phyloP scores from a whole-genome alignment of 2,888 invertebrate species.

The Aphrophora alni region DNA sequence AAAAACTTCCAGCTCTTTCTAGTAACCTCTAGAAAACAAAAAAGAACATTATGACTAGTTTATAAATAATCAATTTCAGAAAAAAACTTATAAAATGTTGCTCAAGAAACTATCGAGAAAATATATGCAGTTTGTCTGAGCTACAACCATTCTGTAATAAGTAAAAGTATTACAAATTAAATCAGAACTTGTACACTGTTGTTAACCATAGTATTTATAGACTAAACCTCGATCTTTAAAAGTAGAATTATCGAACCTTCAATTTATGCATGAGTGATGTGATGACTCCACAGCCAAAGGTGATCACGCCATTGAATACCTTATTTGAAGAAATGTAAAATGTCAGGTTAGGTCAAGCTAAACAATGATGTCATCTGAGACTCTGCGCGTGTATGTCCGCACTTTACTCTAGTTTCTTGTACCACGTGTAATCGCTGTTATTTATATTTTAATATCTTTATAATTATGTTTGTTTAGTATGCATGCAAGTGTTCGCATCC shows the following conservation, averaged over 20 bases:
- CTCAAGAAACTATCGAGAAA: no score
- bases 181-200: no score
- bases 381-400: background rate
- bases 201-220: no score
- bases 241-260: background rate
- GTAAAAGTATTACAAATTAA: no score
- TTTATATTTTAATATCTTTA: background rate
- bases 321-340: slow-evolving; percentile 4
- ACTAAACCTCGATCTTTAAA: background rate
- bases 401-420: background rate
- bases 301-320: background rate
- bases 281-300: background rate
- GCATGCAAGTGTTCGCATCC: background rate
- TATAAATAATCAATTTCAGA: no score
- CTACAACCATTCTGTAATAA: no score
- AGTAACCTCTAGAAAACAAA: no score
- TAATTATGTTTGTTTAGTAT: background rate
- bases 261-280: background rate
- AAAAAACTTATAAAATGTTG: no score
- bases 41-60: no score
- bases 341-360: background rate
- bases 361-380: background rate
- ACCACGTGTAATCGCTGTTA: background rate
- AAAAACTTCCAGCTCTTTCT: no score
- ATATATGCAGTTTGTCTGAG: no score